These are phyloP conservation scores for Toxonevra muliebris DNA, from an alignment of 2,888 invertebrate genomes.

Conservation along the genomic window DNA sequence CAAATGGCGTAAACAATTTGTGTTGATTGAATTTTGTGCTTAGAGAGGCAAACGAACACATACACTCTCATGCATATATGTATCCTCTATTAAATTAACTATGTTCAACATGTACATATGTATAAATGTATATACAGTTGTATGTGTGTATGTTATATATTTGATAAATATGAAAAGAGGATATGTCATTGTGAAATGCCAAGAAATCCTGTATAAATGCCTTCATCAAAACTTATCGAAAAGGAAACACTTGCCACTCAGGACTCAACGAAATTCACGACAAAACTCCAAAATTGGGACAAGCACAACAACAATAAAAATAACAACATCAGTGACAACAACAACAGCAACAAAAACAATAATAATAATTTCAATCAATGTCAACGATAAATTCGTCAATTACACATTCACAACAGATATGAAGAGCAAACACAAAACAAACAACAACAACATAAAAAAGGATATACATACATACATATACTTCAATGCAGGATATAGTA, in stretches of 20 bases:
- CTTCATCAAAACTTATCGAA: constrained; percentile 35
- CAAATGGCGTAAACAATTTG: constrained; percentile 28
- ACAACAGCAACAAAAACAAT: constrained; percentile 17
- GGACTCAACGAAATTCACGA: constrained; percentile 11
- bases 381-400: constrained; percentile 41
- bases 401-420: constrained; percentile 33
- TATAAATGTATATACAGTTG: background rate
- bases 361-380: constrained; percentile 37
- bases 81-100: background rate
- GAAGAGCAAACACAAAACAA: constrained; percentile 45
- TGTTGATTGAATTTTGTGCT: constrained; percentile 32
- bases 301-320: constrained; percentile 12
- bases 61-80: background rate
- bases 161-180: constrained; percentile 5
- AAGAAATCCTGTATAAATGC: constrained; percentile 25
- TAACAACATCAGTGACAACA: constrained; percentile 19
- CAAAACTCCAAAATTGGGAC: background rate
- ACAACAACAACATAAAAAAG: constrained; percentile 42
- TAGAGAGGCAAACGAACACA: constrained; percentile 1
- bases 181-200: constrained; percentile 21
- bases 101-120: background rate
- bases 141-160: constrained; percentile 9
- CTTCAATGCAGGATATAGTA: background rate
- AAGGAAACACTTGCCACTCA: constrained; percentile 28
- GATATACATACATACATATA: background rate